Percentiles rank a stretch among this genome's conserved stretches.
Evolutionary conservation across 2,797 vertebrate genomes (phyloP).

Genomic region (Limnodromus scolopaceus): DNA sequence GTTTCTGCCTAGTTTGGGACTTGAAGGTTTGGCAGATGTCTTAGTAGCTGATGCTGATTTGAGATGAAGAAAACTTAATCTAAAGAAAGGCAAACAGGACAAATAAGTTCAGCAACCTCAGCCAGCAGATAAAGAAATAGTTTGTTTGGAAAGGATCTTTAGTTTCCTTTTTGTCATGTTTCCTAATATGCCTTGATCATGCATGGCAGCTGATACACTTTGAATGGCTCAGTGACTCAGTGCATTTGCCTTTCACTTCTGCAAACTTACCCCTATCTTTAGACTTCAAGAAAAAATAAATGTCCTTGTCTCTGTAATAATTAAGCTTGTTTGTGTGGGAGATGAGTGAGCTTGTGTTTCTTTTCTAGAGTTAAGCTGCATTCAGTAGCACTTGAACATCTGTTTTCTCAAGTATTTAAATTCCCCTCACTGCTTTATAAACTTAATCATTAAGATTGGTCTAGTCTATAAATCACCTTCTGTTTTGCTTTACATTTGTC

Average conservation of each 20-base stretch:
- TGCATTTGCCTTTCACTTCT: background rate
- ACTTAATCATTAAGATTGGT: background rate
- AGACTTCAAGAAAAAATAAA: background rate
- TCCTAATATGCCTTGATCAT: background rate
- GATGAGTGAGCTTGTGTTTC: background rate
- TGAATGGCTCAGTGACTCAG: background rate
- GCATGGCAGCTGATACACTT: background rate
- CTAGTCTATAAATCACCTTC: background rate
- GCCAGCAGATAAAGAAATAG: background rate
- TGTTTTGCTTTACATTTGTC: conserved; percentile 37
- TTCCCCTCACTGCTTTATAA: background rate
- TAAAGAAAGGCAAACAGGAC: background rate
- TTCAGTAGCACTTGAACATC: background rate
- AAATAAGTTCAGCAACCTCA: background rate
- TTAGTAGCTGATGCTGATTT: background rate
- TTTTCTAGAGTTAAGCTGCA: background rate
- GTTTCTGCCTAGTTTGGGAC: background rate
- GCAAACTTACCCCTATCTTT: background rate
- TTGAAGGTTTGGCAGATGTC: background rate
- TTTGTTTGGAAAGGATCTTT: background rate
- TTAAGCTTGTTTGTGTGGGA: background rate
- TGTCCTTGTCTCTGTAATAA: background rate
- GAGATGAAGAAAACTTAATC: background rate
- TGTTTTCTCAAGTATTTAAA: background rate
- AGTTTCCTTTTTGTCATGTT: background rate